phyloP scores from a whole-genome alignment of 1,140 invertebrate genomes.

The Nephila pilipes region DNA sequence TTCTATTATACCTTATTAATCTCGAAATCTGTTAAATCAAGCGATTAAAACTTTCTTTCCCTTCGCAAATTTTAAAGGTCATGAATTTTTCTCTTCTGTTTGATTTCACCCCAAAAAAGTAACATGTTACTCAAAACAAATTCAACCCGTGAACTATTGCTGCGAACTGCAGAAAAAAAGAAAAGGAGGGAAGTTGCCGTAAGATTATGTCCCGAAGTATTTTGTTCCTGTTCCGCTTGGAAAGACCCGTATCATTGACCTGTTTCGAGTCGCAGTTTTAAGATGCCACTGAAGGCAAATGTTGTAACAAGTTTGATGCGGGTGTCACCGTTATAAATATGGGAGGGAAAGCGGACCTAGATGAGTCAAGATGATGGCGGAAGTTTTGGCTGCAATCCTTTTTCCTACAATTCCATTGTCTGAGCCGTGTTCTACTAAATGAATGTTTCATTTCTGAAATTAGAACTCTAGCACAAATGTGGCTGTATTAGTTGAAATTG shows the following conservation, averaged over 20 bases:
- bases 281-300: not conserved
- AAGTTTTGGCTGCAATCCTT: not conserved
- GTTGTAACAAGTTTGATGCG: constrained; percentile 38
- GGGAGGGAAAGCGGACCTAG: constrained; percentile 12
- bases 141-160: not conserved
- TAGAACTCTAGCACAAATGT: too few species aligned
- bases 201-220: constrained; percentile 49
- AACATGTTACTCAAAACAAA: too few species aligned
- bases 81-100: too few species aligned
- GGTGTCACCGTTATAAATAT: not conserved
- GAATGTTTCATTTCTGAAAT: not conserved
- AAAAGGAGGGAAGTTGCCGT: not conserved
- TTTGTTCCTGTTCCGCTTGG: constrained; percentile 70
- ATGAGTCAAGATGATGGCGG: constrained; percentile 40
- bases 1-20: too few species aligned
- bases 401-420: not conserved
- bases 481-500: too few species aligned
- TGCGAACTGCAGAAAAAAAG: constrained; percentile 8
- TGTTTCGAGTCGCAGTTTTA: not conserved
- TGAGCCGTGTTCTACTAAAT: not conserved
- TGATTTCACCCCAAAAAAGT: too few species aligned
- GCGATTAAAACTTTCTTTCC: too few species aligned
- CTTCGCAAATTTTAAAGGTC: too few species aligned
- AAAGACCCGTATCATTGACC: constrained; percentile 65
- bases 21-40: too few species aligned